Evolutionary conservation across 2,113 vertebrate genomes (phyloP), one percentile per base, ranked within the genome.

Genomic region (Malurus melanocephalus): DNA sequence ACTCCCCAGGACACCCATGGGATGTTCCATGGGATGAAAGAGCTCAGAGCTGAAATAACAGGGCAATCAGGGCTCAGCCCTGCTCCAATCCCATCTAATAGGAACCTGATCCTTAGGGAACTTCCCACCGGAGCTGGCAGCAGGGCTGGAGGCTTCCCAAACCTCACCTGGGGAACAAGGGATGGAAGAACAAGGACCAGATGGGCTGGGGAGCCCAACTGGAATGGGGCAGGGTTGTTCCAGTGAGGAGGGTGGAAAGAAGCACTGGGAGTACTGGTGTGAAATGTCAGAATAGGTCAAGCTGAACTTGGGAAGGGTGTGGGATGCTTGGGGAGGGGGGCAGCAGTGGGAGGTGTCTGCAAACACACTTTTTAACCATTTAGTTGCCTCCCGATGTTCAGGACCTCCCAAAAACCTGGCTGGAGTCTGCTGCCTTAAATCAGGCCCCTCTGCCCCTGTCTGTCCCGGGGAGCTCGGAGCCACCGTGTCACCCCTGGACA

Each of bases 151-250:
- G 30, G 51, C 40, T 87, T 68, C 57, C 42, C 38, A 13, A 15
- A 20, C 28, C 45, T 51, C 64, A 15, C 22, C 24, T 23, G 40
- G 32, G n/a, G n/a, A 75, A 32, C 23, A 4, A 27, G 4, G 26
- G 17, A 7, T 7, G 21, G 46, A 62, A 72, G 22, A 35, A 32
- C 8, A 6, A 48, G 32, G 2, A 32, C 19, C 1, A 0, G 19
- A 5, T n/a, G 27, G 15, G 38, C 28, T 49, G 56, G 15, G 52
- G 24, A 65, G 42, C n/a, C 21, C 69, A 17, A 30, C 14, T 24
- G 33, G 64, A 35, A 19, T 0, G 0, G 27, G 23, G 9, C 57
- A 48, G 81, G 49, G 64, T 0, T 13, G 30, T 56, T 60, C 30
- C 71, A 61, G 5, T 1, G 12, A 23, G 48, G 33, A 6, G 14